phyloP scores from a whole-genome alignment of 2,797 vertebrate species.

The Eulemur rubriventer region DNA sequence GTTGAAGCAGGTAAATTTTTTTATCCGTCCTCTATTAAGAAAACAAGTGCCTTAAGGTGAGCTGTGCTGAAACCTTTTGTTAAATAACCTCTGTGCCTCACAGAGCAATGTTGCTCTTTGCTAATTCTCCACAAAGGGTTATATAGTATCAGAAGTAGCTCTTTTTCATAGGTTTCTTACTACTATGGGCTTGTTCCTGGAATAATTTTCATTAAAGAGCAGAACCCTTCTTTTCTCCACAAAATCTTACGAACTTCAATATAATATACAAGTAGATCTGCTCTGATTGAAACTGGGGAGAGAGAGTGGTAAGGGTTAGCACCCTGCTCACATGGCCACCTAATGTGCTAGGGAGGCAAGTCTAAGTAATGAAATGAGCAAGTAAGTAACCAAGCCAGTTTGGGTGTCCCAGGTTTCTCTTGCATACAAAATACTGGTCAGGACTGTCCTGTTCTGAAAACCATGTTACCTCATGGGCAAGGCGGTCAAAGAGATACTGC shows the following conservation, averaged over 20 bases:
- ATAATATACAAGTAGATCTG: not conserved
- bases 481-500: constrained; percentile 94
- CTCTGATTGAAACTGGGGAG: not conserved
- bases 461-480: constrained; percentile 90
- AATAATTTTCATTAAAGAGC: constrained; percentile 17
- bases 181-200: not conserved
- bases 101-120: not conserved
- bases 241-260: not conserved
- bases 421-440: not conserved
- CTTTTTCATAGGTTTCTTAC: not conserved
- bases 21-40: not conserved
- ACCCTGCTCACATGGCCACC: not conserved
- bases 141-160: not conserved
- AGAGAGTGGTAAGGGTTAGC: not conserved
- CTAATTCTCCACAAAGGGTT: not conserved
- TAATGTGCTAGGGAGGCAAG: not conserved
- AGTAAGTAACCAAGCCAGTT: not conserved
- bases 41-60: not conserved
- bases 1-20: not conserved
- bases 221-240: not conserved
- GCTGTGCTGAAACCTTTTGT: not conserved
- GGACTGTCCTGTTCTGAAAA: not conserved
- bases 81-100: not conserved
- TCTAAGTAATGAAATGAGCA: not conserved
- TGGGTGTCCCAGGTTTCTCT: not conserved